Conservation (phyloP, 1,140 invertebrate genomes). For the Zaprionus ornatus region DNA sequence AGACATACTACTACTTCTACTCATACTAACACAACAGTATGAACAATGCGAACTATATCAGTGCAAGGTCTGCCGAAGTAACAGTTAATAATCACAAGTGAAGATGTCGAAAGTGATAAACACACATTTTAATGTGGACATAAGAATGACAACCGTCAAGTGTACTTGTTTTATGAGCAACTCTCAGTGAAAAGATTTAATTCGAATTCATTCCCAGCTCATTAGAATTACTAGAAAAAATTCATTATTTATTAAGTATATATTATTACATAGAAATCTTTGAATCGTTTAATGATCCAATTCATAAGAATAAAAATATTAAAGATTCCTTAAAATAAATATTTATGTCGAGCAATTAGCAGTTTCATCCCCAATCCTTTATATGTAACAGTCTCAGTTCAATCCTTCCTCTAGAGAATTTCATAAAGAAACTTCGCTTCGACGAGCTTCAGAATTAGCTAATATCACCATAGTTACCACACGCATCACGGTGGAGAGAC, state of each 20-base stretch:
- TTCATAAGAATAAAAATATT: no score
- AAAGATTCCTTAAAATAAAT: no score
- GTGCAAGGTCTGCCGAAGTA: background rate
- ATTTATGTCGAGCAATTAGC: no score
- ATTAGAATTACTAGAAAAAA: no score
- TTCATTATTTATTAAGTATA: no score
- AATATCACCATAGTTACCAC: background rate
- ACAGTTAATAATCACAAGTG: background rate
- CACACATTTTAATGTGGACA: background rate
- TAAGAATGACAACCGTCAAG: background rate
- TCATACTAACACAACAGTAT: background rate
- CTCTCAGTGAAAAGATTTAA: background rate
- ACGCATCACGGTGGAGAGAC: constrained; percentile 14
- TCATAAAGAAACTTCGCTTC: background rate
- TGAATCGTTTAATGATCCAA: no score
- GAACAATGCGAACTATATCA: constrained; percentile 2
- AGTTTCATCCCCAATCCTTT: background rate
- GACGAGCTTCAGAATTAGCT: background rate
- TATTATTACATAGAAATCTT: no score
- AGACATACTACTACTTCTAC: constrained; percentile 4
- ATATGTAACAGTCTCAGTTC: background rate
- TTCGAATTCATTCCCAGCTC: background rate
- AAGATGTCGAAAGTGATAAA: background rate
- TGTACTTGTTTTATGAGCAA: background rate
- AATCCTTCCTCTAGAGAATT: background rate